Base-by-base conservation (phyloP, 2,797 vertebrate species). In the Epinephelus coioides region DNA sequence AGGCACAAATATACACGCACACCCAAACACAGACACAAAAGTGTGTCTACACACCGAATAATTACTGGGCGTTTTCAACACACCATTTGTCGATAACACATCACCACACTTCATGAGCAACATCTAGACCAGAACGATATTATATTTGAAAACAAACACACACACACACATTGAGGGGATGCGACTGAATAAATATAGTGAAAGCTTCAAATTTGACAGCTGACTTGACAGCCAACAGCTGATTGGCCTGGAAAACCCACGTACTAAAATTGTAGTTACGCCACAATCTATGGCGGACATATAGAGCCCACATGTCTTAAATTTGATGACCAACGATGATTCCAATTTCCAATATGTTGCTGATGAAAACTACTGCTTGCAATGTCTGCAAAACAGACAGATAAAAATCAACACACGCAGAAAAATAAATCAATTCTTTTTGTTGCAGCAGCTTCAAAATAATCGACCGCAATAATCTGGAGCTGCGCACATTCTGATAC, bases 51-150 rank as follows among this genome's bases (percentile, higher is more conserved):
- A 78, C 53, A 75, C 62, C 15, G 46, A 77, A 79, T 84, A 78
- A 89, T 82, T 73, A 76, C 76, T 66, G 67, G 46, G 47, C 49
- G 27, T 78, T 72, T 71, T 62, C 57, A 73, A 63, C 57, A 72
- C 51, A 60, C 19, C 47, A 56, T 90, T 92, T 87, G 89, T 92
- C 89, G 67, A 92, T 91, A 89, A 89, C 87, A 82, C 89, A 93
- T 92, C 84, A 79, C 73, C 86, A 86, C 81, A 84, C 81, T 87
- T 85, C 85, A 90, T 90, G 90, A 89, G 84, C 84, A 78, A 82
- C 87, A 90, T 85, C 81, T 86, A 87, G 78, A 92, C 77, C 54
- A 74, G 38, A 82, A 76, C 30, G 79, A 85, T 70, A 90, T 65
- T 69, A 69, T 44, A 71, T 77, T 78, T 73, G 61, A 75, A 73